These are phyloP conservation scores for Gymnocheta viridis DNA, from an alignment of 2,888 invertebrate genomes.

Conservation along the genomic window DNA sequence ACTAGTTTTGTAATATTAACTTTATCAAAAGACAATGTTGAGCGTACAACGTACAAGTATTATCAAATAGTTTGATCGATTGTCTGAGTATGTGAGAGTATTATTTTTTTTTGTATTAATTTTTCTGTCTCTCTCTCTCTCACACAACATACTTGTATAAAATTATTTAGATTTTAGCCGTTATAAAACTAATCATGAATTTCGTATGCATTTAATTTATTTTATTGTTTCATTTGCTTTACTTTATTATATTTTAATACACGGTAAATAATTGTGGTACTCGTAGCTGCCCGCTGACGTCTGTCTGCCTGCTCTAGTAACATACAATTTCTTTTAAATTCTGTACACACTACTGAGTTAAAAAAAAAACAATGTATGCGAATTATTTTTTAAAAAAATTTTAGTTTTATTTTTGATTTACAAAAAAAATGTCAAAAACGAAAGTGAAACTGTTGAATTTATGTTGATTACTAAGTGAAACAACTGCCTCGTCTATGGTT, in stretches of 20 bases:
- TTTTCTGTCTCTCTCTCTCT: neutral
- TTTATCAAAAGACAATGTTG: conserved; percentile 9
- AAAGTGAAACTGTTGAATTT: conserved; percentile 69
- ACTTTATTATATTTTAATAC: conserved; percentile 12
- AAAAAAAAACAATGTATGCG: conserved; percentile 16
- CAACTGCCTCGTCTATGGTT: conserved; percentile 59
- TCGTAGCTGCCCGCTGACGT: neutral
- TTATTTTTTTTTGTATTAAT: conserved; percentile 9
- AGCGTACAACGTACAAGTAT: conserved; percentile 30
- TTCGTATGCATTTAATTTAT: conserved; percentile 50
- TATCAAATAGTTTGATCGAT: conserved; percentile 63
- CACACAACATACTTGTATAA: neutral
- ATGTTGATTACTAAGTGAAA: conserved; percentile 66
- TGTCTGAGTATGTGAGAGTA: conserved; percentile 7
- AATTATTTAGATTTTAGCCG: conserved; percentile 35
- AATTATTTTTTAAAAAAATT: conserved; percentile 34
- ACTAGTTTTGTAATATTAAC: conserved; percentile 67
- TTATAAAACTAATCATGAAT: conserved; percentile 42
- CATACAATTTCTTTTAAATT: conserved; percentile 65
- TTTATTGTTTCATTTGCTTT: conserved; percentile 44
- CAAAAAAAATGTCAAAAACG: conserved; percentile 49
- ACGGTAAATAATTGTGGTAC: conserved; percentile 38
- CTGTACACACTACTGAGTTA: conserved; percentile 34
- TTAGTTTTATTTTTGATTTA: conserved; percentile 30
- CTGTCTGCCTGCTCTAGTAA: conserved; percentile 61